Percentiles rank a stretch among this genome's conserved stretches.
phyloP scores from a whole-genome alignment of 23 tunicate genomes.

The Trididemnum nubilum region DNA sequence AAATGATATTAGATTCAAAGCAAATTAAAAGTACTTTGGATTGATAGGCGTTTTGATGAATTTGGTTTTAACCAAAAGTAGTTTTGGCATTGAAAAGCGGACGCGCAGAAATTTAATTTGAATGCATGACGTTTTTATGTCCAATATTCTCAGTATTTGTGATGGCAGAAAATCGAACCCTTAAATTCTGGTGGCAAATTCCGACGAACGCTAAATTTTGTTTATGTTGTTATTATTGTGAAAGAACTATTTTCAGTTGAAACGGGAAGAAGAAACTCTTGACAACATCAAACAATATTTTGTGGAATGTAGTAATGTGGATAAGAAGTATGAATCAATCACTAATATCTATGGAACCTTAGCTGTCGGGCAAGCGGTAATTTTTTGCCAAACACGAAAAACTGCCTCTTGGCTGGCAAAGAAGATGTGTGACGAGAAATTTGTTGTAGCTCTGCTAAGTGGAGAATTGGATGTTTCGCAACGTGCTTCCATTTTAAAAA shows the following conservation, averaged over 20 bases:
- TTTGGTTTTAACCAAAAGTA: too few species aligned
- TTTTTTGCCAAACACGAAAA: conserved; percentile 89
- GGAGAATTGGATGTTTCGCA: conserved; percentile 93
- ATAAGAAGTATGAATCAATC: conserved; percentile 83
- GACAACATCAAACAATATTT: conserved; percentile 95
- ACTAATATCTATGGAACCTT: conserved; percentile 73
- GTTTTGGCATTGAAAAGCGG: too few species aligned
- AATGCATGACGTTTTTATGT: too few species aligned
- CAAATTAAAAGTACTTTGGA: too few species aligned
- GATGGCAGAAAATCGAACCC: too few species aligned
- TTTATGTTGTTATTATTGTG: too few species aligned
- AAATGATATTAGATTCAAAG: too few species aligned
- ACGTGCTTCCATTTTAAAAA: conserved; percentile 78
- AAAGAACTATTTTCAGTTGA: conserved; percentile 34
- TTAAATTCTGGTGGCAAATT: too few species aligned
- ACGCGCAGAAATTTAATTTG: too few species aligned
- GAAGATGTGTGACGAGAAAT: conserved; percentile 85
- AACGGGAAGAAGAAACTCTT: conserved; percentile 93
- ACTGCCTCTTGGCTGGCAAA: conserved; percentile 96
- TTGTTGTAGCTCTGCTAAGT: conserved; percentile 88
- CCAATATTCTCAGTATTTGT: too few species aligned
- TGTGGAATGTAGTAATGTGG: conserved; percentile 65
- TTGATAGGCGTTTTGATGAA: too few species aligned
- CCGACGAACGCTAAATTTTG: too few species aligned
- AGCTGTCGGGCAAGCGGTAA: conserved; percentile 94